Evolutionary conservation across 2,113 vertebrate genomes (phyloP).

Genomic region (Phylloscopus whistleri): DNA sequence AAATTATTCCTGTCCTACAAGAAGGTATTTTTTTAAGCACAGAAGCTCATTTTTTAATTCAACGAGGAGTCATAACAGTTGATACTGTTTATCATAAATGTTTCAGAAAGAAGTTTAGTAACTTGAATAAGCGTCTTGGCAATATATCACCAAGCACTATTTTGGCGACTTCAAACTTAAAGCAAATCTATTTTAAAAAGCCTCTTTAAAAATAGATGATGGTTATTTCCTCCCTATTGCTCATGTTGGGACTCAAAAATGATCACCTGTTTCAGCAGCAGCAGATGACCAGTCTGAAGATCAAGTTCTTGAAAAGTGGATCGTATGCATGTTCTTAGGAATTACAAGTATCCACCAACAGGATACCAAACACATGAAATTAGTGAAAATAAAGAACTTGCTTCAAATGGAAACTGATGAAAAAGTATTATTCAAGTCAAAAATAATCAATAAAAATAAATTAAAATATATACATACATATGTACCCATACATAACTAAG

Average conservation of each 20-base stretch:
- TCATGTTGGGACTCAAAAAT: not conserved
- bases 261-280: not conserved
- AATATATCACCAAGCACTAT: not conserved
- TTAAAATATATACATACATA: not conserved
- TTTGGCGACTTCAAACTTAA: not conserved
- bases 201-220: not conserved
- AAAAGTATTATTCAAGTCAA: not conserved
- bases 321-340: not conserved
- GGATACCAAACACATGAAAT: rapidly evolving
- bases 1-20: not conserved
- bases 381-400: not conserved
- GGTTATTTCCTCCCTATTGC: not conserved
- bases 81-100: not conserved
- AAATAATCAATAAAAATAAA: not conserved
- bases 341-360: not conserved
- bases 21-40: not conserved
- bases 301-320: not conserved
- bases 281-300: not conserved
- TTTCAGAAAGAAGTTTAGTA: conserved; percentile 40
- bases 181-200: not conserved
- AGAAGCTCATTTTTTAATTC: not conserved
- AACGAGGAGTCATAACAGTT: not conserved
- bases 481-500: not conserved
- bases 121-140: not conserved
- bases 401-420: not conserved